These are phyloP conservation scores for Typhlichthys subterraneus DNA, from an alignment of 2,797 vertebrate genomes.

Conservation along the genomic window DNA sequence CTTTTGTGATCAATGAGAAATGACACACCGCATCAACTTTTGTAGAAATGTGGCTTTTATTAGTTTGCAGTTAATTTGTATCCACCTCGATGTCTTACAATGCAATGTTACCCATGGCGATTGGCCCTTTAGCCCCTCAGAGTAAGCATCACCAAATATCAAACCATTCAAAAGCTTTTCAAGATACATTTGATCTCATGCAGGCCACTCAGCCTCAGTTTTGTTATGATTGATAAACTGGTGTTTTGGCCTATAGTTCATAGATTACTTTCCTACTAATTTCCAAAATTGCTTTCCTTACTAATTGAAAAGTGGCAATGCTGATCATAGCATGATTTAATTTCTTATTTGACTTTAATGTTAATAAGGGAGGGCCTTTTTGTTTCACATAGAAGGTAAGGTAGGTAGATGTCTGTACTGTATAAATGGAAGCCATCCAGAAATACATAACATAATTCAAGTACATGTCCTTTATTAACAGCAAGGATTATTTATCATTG, in stretches of 20 bases:
- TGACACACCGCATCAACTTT: background rate
- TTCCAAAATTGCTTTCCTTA: too few species aligned
- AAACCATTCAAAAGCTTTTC: background rate
- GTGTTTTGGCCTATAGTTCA: background rate
- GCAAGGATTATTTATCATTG: too few species aligned
- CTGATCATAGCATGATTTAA: too few species aligned
- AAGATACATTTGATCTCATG: background rate
- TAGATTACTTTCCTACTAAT: background rate
- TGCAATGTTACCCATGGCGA: background rate
- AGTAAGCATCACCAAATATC: background rate
- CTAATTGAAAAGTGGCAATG: too few species aligned
- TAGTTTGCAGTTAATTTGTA: background rate
- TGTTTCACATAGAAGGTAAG: background rate
- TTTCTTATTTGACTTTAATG: too few species aligned
- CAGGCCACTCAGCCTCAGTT: background rate
- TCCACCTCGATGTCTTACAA: background rate
- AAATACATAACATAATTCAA: background rate
- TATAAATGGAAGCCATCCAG: constrained; percentile 10
- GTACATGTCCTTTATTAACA: background rate
- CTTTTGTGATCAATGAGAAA: background rate
- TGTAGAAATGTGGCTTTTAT: background rate
- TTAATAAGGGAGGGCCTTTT: too few species aligned
- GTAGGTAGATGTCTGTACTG: constrained; percentile 4
- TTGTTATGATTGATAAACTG: constrained; percentile 1
- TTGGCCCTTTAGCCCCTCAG: background rate